These are phyloP conservation scores for Notamacropus eugenii DNA, from an alignment of 2,797 vertebrate genomes.

Conservation along the genomic window DNA sequence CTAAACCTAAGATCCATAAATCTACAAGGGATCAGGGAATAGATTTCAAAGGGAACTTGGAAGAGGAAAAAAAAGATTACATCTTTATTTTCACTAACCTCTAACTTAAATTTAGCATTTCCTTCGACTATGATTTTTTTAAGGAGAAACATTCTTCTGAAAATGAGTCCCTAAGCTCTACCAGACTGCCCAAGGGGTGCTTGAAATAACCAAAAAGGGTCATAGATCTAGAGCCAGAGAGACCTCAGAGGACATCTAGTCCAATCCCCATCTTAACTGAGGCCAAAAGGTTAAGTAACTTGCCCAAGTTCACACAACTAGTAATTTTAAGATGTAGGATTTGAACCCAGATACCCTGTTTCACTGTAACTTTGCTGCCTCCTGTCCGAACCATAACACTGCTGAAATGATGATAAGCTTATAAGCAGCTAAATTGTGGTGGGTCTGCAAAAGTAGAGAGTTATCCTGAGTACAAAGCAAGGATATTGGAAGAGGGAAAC, in stretches of 20 bases:
- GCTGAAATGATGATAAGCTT: not conserved
- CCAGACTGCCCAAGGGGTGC: not conserved
- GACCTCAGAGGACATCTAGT: not conserved
- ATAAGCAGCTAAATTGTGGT: not conserved
- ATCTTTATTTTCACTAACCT: not conserved
- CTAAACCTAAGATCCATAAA: not conserved
- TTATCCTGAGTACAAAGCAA: not conserved
- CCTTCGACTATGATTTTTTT: not conserved
- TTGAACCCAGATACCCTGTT: not conserved
- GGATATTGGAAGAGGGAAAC: not conserved
- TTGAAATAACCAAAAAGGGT: not conserved
- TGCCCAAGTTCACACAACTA: not conserved
- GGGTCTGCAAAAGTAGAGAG: not conserved
- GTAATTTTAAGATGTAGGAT: not conserved
- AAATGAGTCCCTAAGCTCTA: not conserved
- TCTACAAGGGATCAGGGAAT: not conserved
- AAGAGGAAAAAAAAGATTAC: not conserved
- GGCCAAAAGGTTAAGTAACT: not conserved
- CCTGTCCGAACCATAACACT: not conserved
- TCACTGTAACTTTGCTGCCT: not conserved
- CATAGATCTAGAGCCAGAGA: not conserved
- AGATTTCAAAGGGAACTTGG: not conserved
- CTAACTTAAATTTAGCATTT: not conserved
- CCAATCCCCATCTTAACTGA: not conserved
- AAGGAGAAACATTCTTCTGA: not conserved